Conservation (phyloP, 2,797 vertebrate species). For the Pristis pectinata region DNA sequence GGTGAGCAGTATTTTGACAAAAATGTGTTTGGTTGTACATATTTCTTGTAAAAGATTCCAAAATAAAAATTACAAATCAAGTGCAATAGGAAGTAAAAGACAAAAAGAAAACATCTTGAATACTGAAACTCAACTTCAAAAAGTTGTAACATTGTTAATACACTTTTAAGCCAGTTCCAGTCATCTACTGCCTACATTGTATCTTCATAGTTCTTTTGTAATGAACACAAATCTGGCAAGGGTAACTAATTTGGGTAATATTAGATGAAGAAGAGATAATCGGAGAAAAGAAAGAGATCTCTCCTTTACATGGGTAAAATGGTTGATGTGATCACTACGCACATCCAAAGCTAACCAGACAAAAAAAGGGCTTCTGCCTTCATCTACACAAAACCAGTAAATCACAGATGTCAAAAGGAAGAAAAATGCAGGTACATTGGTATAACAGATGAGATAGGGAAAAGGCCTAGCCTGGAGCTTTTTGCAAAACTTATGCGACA, state of each 20-base stretch:
- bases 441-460: neutral
- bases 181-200: neutral
- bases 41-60: too few species aligned
- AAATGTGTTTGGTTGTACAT: neutral
- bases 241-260: neutral
- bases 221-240: neutral
- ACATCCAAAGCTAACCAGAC: neutral
- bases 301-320: neutral
- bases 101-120: neutral
- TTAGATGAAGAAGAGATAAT: neutral
- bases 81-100: neutral
- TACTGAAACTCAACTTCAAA: neutral
- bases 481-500: neutral
- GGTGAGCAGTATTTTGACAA: neutral
- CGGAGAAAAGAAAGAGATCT: neutral
- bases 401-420: neutral
- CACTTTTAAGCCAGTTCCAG: neutral
- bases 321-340: too few species aligned
- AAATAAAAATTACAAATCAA: neutral
- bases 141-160: neutral
- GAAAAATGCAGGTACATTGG: neutral
- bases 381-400: neutral
- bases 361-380: neutral
- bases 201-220: neutral
- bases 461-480: neutral